These are phyloP conservation scores for Prostheceraeus crozeri DNA, from an alignment of 2,888 invertebrate species.

Conservation along the genomic window DNA sequence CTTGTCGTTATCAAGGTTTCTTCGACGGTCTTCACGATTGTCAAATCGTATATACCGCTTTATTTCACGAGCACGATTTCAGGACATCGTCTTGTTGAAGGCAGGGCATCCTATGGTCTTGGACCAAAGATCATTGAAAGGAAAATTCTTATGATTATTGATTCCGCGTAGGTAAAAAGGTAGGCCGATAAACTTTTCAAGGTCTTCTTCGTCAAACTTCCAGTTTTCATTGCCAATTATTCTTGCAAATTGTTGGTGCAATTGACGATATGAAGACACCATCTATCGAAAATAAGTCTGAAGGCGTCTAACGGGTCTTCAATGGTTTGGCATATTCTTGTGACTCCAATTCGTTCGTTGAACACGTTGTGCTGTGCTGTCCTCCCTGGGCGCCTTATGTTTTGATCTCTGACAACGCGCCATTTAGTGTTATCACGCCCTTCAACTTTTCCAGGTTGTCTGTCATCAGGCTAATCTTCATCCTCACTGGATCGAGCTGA, in stretches of 20 bases:
- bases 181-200: constrained; percentile 1
- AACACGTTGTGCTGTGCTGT: not conserved
- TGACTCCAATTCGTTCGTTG: not conserved
- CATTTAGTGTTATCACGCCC: constrained; percentile 3
- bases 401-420: not conserved
- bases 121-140: constrained; percentile 3
- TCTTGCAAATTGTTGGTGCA: constrained; percentile 5
- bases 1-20: constrained; percentile 9
- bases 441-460: not conserved
- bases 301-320: constrained; percentile 3
- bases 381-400: constrained; percentile 5
- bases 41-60: constrained; percentile 3
- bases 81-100: constrained; percentile 3
- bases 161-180: not conserved
- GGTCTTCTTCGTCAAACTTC: constrained; percentile 8
- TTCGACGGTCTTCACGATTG: not conserved
- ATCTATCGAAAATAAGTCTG: constrained; percentile 10
- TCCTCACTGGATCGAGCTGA: not conserved
- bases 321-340: not conserved
- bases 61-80: constrained; percentile 17
- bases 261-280: constrained; percentile 11
- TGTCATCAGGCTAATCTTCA: constrained; percentile 11
- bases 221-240: not conserved
- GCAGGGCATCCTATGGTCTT: constrained; percentile 7
- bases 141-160: not conserved